Percentiles rank a stretch among this genome's conserved stretches.
phyloP scores from a whole-genome alignment of 2,888 invertebrate species.

The Mellilla xanthometata region DNA sequence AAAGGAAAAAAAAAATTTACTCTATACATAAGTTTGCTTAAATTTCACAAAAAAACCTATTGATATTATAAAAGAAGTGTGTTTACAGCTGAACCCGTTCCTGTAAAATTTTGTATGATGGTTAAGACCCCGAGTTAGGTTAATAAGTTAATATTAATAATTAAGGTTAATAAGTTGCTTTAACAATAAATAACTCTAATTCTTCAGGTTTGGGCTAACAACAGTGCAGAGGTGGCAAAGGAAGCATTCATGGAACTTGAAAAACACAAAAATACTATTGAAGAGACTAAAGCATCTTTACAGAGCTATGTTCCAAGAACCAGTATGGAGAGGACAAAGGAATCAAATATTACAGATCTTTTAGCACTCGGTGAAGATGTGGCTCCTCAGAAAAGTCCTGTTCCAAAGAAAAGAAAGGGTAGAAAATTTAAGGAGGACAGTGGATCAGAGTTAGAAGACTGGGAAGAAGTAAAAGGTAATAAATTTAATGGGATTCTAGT shows the following conservation, averaged over 20 bases:
- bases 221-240: constrained; percentile 71
- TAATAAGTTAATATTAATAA: too few relatives aligned
- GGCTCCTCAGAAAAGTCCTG: constrained; percentile 35
- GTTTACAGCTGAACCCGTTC: too few relatives aligned
- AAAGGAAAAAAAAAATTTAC: too few relatives aligned
- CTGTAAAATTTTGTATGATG: too few relatives aligned
- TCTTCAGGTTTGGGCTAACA: constrained; percentile 63
- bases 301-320: constrained; percentile 68
- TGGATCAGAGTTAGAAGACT: constrained; percentile 87
- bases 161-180: too few relatives aligned
- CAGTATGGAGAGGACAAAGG: constrained; percentile 27
- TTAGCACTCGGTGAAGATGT: constrained; percentile 85
- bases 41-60: too few relatives aligned
- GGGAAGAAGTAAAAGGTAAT: constrained; percentile 89
- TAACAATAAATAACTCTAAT: too few relatives aligned
- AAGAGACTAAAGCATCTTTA: constrained; percentile 82
- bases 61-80: too few relatives aligned
- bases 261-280: constrained; percentile 82
- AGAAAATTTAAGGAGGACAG: constrained; percentile 59
- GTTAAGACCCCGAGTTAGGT: too few relatives aligned
- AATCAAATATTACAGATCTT: constrained; percentile 83
- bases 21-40: too few relatives aligned
- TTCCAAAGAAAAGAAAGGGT: constrained; percentile 45
- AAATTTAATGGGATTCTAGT: too few relatives aligned
- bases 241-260: constrained; percentile 81